These are phyloP conservation scores for Brachyptera risi DNA, from an alignment of 2,888 invertebrate species.

Conservation along the genomic window DNA sequence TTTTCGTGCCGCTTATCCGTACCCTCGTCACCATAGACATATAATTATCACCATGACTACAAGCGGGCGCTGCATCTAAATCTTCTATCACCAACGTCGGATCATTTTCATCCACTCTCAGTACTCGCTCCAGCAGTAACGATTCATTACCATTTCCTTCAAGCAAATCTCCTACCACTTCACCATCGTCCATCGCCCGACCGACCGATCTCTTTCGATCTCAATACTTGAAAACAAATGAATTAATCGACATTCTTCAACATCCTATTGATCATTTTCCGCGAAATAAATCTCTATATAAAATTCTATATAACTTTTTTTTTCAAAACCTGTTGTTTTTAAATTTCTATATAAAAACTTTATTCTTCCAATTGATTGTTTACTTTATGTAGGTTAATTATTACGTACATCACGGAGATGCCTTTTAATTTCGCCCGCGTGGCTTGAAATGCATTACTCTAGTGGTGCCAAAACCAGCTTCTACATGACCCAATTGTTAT, in stretches of 20 bases:
- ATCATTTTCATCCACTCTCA: slow-evolving; percentile 32
- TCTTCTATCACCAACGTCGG: slow-evolving; percentile 30
- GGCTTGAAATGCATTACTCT: background rate
- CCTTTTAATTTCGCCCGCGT: background rate
- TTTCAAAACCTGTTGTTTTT: too few relatives aligned
- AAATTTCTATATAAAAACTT: too few relatives aligned
- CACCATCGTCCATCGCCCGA: too few relatives aligned
- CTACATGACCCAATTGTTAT: background rate
- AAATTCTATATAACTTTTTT: too few relatives aligned
- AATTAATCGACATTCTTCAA: too few relatives aligned
- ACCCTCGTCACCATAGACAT: slow-evolving; percentile 28
- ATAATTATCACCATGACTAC: slow-evolving; percentile 33
- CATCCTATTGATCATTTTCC: too few relatives aligned
- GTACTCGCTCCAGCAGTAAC: slow-evolving; percentile 32
- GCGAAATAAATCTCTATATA: too few relatives aligned
- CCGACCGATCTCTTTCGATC: too few relatives aligned
- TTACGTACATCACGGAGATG: background rate
- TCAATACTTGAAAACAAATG: too few relatives aligned
- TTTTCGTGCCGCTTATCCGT: slow-evolving; percentile 6
- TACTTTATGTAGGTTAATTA: too few relatives aligned
- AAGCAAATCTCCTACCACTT: too few relatives aligned
- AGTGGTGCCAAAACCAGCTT: background rate
- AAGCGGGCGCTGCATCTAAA: slow-evolving; percentile 32
- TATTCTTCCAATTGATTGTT: too few relatives aligned
- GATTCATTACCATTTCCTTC: slow-evolving; percentile 28